phyloP scores from a whole-genome alignment of 2,888 invertebrate genomes.

The Synanthedon myopaeformis region DNA sequence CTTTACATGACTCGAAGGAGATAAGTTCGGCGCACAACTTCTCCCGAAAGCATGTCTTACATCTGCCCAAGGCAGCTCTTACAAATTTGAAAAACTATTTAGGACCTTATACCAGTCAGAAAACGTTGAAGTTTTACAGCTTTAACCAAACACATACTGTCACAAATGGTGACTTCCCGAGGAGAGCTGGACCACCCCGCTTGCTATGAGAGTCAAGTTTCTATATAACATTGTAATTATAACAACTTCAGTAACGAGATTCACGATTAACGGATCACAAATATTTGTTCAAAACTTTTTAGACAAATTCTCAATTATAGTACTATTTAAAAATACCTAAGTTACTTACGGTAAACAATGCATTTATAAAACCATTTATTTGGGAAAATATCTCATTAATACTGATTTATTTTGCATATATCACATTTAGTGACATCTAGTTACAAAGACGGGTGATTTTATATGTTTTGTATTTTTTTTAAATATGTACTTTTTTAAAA shows the following conservation, averaged over 20 bases:
- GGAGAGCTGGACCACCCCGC: conserved; percentile 48
- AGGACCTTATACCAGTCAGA: conserved; percentile 16
- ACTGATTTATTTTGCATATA: neutral
- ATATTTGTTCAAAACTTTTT: neutral
- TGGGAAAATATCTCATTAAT: neutral
- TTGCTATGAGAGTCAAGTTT: neutral
- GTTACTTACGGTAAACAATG: neutral
- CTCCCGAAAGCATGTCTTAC: conserved; percentile 20
- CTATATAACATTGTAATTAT: neutral
- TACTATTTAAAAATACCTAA: neutral
- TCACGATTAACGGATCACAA: conserved; percentile 6
- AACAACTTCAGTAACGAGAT: conserved; percentile 20
- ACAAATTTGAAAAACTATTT: conserved; percentile 24
- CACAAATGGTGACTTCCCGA: conserved; percentile 36
- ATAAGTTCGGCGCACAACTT: conserved; percentile 32
- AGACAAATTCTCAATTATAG: neutral
- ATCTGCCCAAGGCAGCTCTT: conserved; percentile 24
- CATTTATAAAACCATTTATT: neutral
- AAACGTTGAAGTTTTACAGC: conserved; percentile 15
- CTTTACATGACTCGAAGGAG: conserved; percentile 20
- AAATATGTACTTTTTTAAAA: neutral
- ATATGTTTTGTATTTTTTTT: neutral
- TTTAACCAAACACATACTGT: conserved; percentile 13
- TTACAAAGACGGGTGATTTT: neutral
- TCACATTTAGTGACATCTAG: neutral